Conservation (phyloP, 2,113 vertebrate genomes). For the Callipepla squamata region DNA sequence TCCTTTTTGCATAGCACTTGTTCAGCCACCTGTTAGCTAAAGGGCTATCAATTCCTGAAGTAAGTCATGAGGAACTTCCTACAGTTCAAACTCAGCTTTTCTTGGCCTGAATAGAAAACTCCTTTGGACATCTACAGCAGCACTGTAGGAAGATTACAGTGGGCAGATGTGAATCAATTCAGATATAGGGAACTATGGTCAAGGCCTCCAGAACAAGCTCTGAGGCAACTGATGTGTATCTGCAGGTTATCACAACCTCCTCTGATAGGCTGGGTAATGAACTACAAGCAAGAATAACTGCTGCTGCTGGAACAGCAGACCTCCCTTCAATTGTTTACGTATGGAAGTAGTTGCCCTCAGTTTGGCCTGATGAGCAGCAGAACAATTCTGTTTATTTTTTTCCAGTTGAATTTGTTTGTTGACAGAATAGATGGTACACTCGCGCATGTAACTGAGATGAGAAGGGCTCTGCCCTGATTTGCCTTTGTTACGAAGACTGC, state of each 20-base stretch:
- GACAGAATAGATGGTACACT: background rate
- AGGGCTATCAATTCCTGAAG: constrained; percentile 15
- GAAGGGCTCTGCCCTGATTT: background rate
- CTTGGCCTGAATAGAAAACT: background rate
- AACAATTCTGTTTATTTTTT: background rate
- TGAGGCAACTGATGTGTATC: background rate
- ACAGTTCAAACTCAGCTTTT: background rate
- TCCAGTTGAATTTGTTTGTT: background rate
- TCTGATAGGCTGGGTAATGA: constrained; percentile 10
- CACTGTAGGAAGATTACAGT: background rate
- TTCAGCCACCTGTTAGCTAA: background rate
- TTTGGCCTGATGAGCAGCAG: background rate
- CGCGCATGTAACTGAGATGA: background rate
- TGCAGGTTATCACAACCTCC: background rate
- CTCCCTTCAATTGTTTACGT: background rate
- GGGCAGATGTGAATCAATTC: constrained; percentile 12
- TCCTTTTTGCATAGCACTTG: constrained; percentile 17
- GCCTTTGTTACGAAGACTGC: background rate
- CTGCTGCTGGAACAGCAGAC: background rate
- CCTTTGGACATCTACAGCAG: background rate
- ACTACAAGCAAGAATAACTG: background rate
- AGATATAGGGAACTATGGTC: background rate
- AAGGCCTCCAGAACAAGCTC: background rate
- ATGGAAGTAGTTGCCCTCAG: background rate
- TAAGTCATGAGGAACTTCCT: constrained; percentile 3